Evolutionary conservation across 1,140 invertebrate genomes (phyloP), one percentile per base, ranked within the genome.

Genomic region (Lepidostoma basale): DNA sequence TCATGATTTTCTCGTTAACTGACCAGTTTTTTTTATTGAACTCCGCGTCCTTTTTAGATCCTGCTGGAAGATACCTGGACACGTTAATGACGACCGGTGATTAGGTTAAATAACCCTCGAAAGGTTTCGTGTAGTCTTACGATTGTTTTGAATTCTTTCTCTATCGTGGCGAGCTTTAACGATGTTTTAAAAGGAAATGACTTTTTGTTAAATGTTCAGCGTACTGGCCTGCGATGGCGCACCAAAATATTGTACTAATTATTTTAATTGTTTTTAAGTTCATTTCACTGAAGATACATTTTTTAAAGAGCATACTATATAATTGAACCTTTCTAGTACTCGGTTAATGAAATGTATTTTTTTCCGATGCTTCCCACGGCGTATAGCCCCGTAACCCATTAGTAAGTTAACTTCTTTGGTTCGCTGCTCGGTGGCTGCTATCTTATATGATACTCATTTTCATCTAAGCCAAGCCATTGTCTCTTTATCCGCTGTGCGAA

Each of bases 351-450:
- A 68, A 59, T 72, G 62, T 63, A 68, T 64, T 65, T 72, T 65
- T 47, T 47, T 22, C 14, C 33, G 40, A 30, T 39, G 18, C 25
- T 72, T 68, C 66, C 65, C 65, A 67, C 65, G 69, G 23, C 6
- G 26, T 62, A 30, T 68, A 68, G 65, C 69, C 69, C 44, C 65
- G 49, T 72, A 72, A 72, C 69, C 69, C 65, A 70, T 70, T 69
- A 69, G 44, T 22, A 44, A 33, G 62, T 56, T 33, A 5, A 33
- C 30, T 33, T 33, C 6, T 33, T 33, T 6, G 8, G 26, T 47
- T 47, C 44, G 44, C 44, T 47, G 18, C 10, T 33, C 52, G 26
- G 18, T 54, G n/a, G 26, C 49, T 54, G 28, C 26, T 54, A 1
- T 22, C 52, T 56, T 56, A 56, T 56, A 25, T 33, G 8, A 56